Evolutionary conservation across 1,140 invertebrate genomes (phyloP).

Genomic region (Eupeodes corollae): DNA sequence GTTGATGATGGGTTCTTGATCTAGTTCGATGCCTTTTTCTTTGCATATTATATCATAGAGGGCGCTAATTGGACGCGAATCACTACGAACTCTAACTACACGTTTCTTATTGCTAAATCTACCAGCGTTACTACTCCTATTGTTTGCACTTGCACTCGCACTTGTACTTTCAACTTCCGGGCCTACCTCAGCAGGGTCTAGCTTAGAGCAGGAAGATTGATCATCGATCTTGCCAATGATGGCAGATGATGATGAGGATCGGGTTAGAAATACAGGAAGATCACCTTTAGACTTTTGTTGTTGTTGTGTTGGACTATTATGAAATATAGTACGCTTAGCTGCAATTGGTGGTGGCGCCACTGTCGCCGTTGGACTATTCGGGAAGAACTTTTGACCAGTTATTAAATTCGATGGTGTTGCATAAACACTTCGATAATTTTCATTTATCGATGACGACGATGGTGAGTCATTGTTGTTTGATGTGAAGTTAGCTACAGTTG

Average conservation of each 20-base stretch:
- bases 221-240: slow-evolving; percentile 1
- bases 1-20: not conserved
- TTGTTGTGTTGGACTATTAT: slow-evolving; percentile 1
- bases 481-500: slow-evolving; percentile 15
- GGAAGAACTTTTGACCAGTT: slow-evolving; percentile 15
- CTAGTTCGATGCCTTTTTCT: slow-evolving; percentile 22
- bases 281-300: slow-evolving; percentile 1
- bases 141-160: not conserved
- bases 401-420: slow-evolving; percentile 27
- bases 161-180: no score
- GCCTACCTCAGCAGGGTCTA: no score
- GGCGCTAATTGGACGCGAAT: slow-evolving; percentile 33
- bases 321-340: not conserved
- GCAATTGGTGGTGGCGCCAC: slow-evolving; percentile 11
- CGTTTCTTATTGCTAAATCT: slow-evolving; percentile 26
- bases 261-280: not conserved
- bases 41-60: slow-evolving; percentile 38
- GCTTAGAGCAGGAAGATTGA: not conserved
- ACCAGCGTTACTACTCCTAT: slow-evolving; percentile 23
- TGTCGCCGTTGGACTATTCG: slow-evolving; percentile 19
- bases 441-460: slow-evolving; percentile 24
- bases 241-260: slow-evolving; percentile 3
- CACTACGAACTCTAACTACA: slow-evolving; percentile 31
- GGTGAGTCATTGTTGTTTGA: no score
- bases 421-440: slow-evolving; percentile 32